These are phyloP conservation scores for Fundulus diaphanus DNA, from an alignment of 2,797 vertebrate genomes.

Conservation along the genomic window DNA sequence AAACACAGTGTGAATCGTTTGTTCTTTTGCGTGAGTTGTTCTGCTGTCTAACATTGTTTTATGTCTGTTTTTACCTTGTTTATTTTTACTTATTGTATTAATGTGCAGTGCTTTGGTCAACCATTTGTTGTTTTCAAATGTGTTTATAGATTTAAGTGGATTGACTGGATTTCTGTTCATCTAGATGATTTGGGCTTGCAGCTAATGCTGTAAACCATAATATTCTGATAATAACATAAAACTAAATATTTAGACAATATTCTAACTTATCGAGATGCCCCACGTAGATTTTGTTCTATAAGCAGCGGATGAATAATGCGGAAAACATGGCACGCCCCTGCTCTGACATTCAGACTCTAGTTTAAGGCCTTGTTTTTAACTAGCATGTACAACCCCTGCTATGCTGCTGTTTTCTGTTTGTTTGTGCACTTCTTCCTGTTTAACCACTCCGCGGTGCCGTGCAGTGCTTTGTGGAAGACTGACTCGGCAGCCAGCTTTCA, in stretches of 20 bases:
- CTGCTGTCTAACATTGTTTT: too few relatives aligned
- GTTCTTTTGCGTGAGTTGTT: too few relatives aligned
- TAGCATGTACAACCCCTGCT: slow-evolving; percentile 56
- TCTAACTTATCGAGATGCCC: neutral
- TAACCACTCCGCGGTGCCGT: slow-evolving; percentile 16
- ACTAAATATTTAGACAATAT: too few relatives aligned
- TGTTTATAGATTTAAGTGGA: too few relatives aligned
- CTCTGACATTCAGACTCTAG: slow-evolving; percentile 18
- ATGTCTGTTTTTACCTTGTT: too few relatives aligned
- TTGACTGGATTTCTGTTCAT: too few relatives aligned
- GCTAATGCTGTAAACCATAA: neutral
- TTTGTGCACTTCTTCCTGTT: slow-evolving; percentile 19
- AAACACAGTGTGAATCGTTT: too few relatives aligned
- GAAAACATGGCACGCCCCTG: slow-evolving; percentile 26
- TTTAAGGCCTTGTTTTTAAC: slow-evolving; percentile 38
- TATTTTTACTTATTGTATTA: too few relatives aligned
- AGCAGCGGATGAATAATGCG: slow-evolving; percentile 9
- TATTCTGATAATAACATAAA: too few relatives aligned
- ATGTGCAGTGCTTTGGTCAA: too few relatives aligned
- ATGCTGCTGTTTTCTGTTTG: slow-evolving; percentile 31
- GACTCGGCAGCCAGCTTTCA: slow-evolving; percentile 33
- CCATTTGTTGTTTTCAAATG: too few relatives aligned
- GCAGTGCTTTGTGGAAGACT: slow-evolving; percentile 4
- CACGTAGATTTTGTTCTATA: neutral
- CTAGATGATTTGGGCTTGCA: neutral